These are phyloP conservation scores for Catharus minimus DNA, from an alignment of 2,113 vertebrate genomes.

Conservation along the genomic window DNA sequence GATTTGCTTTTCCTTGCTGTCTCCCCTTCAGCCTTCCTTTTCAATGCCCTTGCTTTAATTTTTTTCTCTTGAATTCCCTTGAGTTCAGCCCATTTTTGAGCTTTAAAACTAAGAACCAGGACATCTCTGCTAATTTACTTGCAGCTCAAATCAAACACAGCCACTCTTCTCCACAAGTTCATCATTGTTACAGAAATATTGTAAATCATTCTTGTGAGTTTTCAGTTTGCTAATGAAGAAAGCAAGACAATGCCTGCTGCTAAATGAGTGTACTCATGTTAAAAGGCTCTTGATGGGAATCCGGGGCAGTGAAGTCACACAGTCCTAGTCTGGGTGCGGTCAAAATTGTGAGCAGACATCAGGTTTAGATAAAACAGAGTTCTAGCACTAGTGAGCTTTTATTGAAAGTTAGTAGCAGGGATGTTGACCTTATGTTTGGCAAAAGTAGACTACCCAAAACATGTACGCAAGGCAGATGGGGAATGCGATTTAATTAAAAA, in stretches of 20 bases:
- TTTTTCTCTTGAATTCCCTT: neutral
- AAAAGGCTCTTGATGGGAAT: constrained; percentile 47
- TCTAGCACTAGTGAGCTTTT: neutral
- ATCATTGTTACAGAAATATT: neutral
- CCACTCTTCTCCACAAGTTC: neutral
- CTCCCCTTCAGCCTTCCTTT: neutral
- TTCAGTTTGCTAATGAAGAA: constrained; percentile 30
- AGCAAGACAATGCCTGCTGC: constrained; percentile 19
- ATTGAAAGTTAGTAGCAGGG: constrained; percentile 41
- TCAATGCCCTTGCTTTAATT: neutral
- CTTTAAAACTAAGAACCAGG: neutral
- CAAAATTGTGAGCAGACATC: constrained; percentile 47
- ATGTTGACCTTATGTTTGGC: constrained; percentile 69
- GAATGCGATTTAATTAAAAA: constrained; percentile 42
- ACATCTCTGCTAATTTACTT: neutral
- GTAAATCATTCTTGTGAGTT: constrained; percentile 12
- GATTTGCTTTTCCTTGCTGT: constrained; percentile 13
- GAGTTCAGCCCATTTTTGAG: neutral
- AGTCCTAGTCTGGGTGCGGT: constrained; percentile 25
- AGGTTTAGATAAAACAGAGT: constrained; percentile 39
- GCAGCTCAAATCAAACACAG: neutral
- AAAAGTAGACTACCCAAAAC: constrained; percentile 28
- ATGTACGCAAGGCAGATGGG: constrained; percentile 61
- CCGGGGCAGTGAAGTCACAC: constrained; percentile 7
- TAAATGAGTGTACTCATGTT: neutral